Conservation (phyloP, 2,797 vertebrate species). For the Triplophysa bombifrons region DNA sequence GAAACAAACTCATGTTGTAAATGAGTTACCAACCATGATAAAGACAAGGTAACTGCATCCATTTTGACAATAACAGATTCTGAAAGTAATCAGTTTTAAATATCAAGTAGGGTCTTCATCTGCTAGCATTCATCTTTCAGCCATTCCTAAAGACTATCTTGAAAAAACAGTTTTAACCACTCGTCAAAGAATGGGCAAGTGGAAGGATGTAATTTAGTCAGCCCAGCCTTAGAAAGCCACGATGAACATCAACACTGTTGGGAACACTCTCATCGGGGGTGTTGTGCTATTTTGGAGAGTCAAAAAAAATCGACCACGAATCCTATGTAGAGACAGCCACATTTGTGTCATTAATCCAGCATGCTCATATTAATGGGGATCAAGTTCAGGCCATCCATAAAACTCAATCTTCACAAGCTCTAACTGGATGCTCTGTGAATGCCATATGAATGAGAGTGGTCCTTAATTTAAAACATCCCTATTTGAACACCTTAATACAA, state of each 20-base stretch:
- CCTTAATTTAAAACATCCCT: constrained; percentile 31
- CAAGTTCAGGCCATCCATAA: constrained; percentile 47
- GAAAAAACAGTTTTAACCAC: not conserved
- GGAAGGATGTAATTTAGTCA: not conserved
- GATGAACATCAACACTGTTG: constrained; percentile 31
- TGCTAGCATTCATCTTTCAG: constrained; percentile 20
- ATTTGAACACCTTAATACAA: constrained; percentile 11
- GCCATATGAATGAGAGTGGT: constrained; percentile 34
- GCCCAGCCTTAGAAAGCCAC: constrained; percentile 7
- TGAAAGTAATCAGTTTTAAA: not conserved
- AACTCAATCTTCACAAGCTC: constrained; percentile 46
- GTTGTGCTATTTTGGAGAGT: constrained; percentile 3
- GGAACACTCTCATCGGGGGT: constrained; percentile 20
- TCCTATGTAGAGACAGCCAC: not conserved
- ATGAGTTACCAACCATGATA: not conserved
- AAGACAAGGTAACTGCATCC: not conserved
- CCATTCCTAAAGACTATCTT: constrained; percentile 3
- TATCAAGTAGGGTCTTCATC: constrained; percentile 20
- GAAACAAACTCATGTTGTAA: no score
- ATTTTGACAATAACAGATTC: not conserved
- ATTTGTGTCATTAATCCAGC: constrained; percentile 23
- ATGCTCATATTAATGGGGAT: constrained; percentile 32
- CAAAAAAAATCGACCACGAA: constrained; percentile 1
- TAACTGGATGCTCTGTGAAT: constrained; percentile 45
- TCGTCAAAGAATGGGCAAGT: constrained; percentile 12